Conservation (phyloP, 2,797 vertebrate genomes). For the Acridotheres tristis region DNA sequence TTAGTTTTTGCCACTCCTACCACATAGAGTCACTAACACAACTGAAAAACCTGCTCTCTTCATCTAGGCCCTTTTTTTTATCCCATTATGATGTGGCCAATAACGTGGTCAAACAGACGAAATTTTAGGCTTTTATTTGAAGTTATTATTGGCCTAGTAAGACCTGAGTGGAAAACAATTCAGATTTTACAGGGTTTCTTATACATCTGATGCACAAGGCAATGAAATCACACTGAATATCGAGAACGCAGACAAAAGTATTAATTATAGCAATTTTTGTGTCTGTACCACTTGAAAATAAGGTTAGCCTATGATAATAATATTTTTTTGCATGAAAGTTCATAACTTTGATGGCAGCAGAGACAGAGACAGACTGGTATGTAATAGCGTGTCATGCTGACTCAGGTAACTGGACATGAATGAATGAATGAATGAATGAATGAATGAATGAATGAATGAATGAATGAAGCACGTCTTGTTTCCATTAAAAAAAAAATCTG, state of each 20-base stretch:
- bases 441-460: not conserved
- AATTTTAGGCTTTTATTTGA: not conserved
- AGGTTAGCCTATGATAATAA: not conserved
- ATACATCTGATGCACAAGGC: not conserved
- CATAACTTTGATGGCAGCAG: not conserved
- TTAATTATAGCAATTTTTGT: not conserved
- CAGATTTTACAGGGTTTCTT: not conserved
- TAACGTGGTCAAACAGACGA: fast-evolving
- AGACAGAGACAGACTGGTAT: not conserved
- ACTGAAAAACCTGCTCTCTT: not conserved
- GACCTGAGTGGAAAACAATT: not conserved
- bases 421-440: not conserved
- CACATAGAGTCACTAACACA: not conserved
- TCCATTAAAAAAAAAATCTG: not conserved
- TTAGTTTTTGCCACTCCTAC: not conserved
- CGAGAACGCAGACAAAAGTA: not conserved
- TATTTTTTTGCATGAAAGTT: not conserved
- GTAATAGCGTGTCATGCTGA: not conserved
- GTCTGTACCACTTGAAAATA: not conserved
- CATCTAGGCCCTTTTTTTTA: not conserved
- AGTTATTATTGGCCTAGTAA: not conserved
- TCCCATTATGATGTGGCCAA: not conserved
- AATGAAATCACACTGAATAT: not conserved
- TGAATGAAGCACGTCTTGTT: not conserved
- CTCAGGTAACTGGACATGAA: not conserved